Evolutionary conservation across 2,888 invertebrate genomes (phyloP), one percentile per base, ranked within the genome.

Genomic region (Drosophila acutilabella): DNA sequence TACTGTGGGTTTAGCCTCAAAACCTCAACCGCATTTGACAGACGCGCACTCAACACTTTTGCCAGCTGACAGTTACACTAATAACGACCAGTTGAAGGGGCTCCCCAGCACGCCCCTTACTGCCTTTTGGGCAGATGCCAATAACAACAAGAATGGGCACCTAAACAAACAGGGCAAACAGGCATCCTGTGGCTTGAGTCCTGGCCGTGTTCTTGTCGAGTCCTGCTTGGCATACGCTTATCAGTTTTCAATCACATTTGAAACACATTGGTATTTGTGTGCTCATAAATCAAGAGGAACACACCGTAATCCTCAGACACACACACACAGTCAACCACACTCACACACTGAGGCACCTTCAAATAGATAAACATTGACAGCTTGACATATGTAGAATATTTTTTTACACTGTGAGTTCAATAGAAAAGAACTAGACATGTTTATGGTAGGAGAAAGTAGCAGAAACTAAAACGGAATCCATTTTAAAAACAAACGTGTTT

Each of bases 241-340:
- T 86, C 85, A 89, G 82, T 86, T 86, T 88, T 85, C 85, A 86
- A 86, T 86, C 85, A 88, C 89, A 89, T 85, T 81, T 78, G 74
- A 74, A 84, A 85, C 78, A 74, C 78, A 76, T 88, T 74, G 79
- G 79, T 78, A 81, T 87, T 74, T 83, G 82, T 81, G 66, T 51
- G 80, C 50, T 73, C 86, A 89, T 85, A 85, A 85, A 85, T 89
- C 85, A 85, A 88, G 74, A 88, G 69, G 71, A 72, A 72, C 48
- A 23, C 52, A 47, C 75, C 77, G 77, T 88, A 85, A 85, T 88
- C 89, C 85, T 74, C 69, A 36, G 72, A 72, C 71, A 71, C 74
- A 54, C 20, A 54, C 20, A 20, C 20, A 23, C 33, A 52, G 45
- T 16, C 40, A 16, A 33, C 18, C 50, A 18, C 54, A 40, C 59